Conservation (phyloP, 2,888 invertebrate genomes). For the Catocala sponsa region DNA sequence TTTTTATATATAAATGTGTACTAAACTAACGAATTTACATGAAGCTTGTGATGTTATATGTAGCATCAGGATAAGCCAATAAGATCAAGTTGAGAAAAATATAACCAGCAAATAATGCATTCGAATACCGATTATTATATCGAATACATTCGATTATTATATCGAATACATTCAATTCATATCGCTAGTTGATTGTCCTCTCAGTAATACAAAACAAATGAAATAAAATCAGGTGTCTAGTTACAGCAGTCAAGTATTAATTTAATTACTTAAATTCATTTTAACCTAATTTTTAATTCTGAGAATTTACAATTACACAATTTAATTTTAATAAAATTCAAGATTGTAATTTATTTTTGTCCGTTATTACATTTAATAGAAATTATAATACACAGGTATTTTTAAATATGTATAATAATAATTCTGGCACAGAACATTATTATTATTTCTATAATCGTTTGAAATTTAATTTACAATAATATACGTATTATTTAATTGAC, state of each 20-base stretch:
- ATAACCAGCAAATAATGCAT: no score
- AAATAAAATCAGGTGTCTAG: constrained; percentile 20
- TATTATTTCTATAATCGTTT: background rate
- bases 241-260: constrained; percentile 14
- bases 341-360: background rate
- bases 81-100: no score
- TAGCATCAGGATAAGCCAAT: no score
- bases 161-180: no score
- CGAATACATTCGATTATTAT: no score
- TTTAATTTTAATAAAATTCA: constrained; percentile 20
- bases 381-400: background rate
- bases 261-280: constrained; percentile 28
- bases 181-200: no score
- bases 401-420: constrained; percentile 8
- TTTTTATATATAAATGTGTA: no score
- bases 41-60: no score
- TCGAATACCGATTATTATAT: no score
- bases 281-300: constrained; percentile 37
- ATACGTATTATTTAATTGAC: constrained; percentile 56
- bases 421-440: constrained; percentile 35
- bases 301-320: constrained; percentile 35
- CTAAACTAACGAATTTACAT: no score
- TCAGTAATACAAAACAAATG: no score
- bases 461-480: background rate
- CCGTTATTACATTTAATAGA: background rate